Evolutionary conservation across 2,888 invertebrate genomes (phyloP).

Genomic region (Psylliodes chrysocephalus): DNA sequence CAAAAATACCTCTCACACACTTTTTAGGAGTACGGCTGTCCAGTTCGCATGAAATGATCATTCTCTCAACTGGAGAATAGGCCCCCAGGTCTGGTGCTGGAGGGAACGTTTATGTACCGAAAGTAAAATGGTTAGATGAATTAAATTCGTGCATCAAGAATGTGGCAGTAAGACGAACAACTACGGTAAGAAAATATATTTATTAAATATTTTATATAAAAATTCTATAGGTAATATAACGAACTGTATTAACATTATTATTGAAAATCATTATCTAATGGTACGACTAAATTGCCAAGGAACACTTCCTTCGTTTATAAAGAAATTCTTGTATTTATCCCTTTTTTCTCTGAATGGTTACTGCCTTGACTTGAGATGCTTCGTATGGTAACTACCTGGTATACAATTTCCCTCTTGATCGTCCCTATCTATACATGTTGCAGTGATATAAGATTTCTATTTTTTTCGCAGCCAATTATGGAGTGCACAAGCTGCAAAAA

Average conservation of each 20-base stretch:
- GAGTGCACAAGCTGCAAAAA: too few relatives aligned
- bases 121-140: conserved; percentile 4
- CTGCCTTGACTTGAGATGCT: conserved; percentile 9
- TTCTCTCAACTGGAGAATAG: too few relatives aligned
- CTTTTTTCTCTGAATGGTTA: neutral
- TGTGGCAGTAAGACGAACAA: conserved; percentile 5
- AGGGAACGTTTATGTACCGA: too few relatives aligned
- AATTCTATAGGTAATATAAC: neutral
- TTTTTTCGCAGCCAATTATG: conserved; percentile 9
- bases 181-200: too few relatives aligned
- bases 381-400: neutral
- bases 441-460: conserved; percentile 3
- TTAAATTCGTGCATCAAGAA: neutral
- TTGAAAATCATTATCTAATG: neutral
- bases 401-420: conserved; percentile 3
- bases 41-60: too few relatives aligned
- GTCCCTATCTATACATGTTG: conserved; percentile 12
- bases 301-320: neutral
- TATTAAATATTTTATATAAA: conserved; percentile 6
- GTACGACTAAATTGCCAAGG: neutral
- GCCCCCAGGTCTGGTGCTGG: too few relatives aligned
- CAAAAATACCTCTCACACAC: too few relatives aligned
- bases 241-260: too few relatives aligned
- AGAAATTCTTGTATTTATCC: neutral
- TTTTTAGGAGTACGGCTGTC: too few relatives aligned